A percentile compares a stretch with the other conserved stretches of the same genome.
phyloP scores from a whole-genome alignment of 2,113 vertebrate genomes.

The Excalfactoria chinensis region DNA sequence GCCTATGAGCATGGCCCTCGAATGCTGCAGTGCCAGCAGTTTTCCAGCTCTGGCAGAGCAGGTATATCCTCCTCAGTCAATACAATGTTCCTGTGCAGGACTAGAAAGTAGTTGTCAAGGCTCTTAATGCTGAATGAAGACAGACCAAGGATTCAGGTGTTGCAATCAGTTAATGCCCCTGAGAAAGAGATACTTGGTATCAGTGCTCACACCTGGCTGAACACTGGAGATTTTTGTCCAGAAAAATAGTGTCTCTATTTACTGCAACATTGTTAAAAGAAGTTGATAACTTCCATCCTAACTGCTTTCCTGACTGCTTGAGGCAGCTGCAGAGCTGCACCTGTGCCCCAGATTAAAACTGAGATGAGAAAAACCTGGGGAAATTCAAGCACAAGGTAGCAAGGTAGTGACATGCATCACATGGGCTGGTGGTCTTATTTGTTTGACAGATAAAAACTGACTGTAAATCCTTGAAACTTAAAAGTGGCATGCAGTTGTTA shows the following conservation, averaged over 20 bases:
- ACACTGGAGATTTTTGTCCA: not conserved
- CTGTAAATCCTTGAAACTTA: not conserved
- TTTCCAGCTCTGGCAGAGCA: not conserved
- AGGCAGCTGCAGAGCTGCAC: not conserved
- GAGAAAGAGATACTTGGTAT: not conserved
- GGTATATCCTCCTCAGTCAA: not conserved
- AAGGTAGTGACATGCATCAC: not conserved
- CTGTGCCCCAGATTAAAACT: not conserved
- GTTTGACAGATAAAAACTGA: not conserved
- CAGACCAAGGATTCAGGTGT: not conserved
- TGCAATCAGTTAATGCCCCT: not conserved
- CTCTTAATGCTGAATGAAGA: not conserved
- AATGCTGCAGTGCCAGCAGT: rapidly evolving
- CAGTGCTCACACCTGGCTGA: not conserved
- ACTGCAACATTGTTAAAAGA: not conserved
- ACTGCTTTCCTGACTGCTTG: not conserved
- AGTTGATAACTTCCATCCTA: not conserved
- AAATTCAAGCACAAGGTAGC: not conserved
- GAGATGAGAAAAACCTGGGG: not conserved
- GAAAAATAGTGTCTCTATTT: not conserved
- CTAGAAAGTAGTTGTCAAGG: not conserved
- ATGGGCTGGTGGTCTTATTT: not conserved
- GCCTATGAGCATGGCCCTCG: not conserved
- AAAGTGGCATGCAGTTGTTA: not conserved
- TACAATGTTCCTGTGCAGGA: not conserved